A percentile compares a stretch with the other conserved stretches of the same genome.
phyloP scores from a whole-genome alignment of 1,140 invertebrate species.

The Venturia canescens region DNA sequence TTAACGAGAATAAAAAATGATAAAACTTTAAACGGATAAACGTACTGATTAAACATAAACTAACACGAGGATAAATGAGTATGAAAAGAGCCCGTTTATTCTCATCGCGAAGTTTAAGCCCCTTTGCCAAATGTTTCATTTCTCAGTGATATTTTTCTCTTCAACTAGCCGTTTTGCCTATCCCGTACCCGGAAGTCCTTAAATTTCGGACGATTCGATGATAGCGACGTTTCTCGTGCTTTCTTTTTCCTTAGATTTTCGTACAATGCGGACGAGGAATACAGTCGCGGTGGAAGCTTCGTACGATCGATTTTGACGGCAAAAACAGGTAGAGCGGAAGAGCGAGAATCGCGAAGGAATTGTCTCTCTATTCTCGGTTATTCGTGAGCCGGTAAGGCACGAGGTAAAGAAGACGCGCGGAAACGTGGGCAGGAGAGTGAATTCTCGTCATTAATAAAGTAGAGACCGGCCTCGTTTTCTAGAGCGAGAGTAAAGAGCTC shows the following conservation, averaged over 20 bases:
- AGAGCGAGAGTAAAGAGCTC: conserved; percentile 20
- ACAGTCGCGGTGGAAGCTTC: background rate
- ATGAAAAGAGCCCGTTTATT: too few species aligned
- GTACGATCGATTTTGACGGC: background rate
- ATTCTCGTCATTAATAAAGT: conserved; percentile 52
- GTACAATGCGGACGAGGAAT: background rate
- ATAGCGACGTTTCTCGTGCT: too few species aligned
- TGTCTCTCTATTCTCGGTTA: conserved; percentile 42
- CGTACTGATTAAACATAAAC: background rate
- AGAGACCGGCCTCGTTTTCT: conserved; percentile 37
- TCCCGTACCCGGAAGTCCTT: too few species aligned
- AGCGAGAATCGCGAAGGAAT: conserved; percentile 6
- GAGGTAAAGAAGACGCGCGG: conserved; percentile 33
- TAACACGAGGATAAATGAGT: background rate
- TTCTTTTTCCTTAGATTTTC: too few species aligned
- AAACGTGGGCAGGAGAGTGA: conserved; percentile 35
- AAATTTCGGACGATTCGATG: too few species aligned
- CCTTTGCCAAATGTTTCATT: too few species aligned
- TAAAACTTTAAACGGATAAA: conserved; percentile 14
- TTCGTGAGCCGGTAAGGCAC: conserved; percentile 41
- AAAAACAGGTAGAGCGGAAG: background rate
- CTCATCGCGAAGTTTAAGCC: too few species aligned
- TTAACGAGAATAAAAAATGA: background rate
- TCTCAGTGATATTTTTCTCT: too few species aligned
- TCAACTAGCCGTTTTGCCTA: too few species aligned